phyloP scores from a whole-genome alignment of 2,113 vertebrate genomes.

The Seriola dumerili region DNA sequence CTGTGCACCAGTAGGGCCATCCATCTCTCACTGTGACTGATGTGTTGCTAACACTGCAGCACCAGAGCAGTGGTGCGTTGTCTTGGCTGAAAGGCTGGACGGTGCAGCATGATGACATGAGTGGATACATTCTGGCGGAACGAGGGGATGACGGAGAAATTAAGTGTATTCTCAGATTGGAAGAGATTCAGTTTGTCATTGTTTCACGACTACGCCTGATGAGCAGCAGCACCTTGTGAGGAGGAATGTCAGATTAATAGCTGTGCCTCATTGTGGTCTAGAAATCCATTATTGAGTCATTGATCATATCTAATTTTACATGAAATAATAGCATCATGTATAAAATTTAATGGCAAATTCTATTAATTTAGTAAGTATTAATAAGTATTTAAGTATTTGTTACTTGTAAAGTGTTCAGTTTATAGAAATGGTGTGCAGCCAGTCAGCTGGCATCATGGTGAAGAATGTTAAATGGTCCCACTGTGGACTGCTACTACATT shows the following conservation, averaged over 20 bases:
- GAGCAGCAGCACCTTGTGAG: background rate
- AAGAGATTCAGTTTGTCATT: conserved; percentile 18
- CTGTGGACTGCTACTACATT: conserved; percentile 38
- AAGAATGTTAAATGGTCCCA: conserved; percentile 48
- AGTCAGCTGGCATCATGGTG: conserved; percentile 48
- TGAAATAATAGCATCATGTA: conserved; percentile 1
- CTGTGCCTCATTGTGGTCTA: conserved; percentile 11
- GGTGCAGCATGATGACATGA: background rate
- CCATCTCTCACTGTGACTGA: conserved; percentile 24
- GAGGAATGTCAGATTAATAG: conserved; percentile 15
- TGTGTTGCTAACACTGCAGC: conserved; percentile 26
- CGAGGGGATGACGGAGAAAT: conserved; percentile 32
- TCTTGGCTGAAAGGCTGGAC: conserved; percentile 5
- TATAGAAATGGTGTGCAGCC: conserved; percentile 47
- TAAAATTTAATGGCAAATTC: background rate
- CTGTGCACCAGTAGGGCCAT: conserved; percentile 35
- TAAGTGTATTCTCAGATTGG: background rate
- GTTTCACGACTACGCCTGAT: background rate
- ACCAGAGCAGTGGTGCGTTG: background rate
- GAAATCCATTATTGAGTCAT: conserved; percentile 18
- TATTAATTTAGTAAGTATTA: background rate
- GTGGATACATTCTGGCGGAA: conserved; percentile 5
- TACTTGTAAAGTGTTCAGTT: conserved; percentile 29
- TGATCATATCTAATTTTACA: background rate
- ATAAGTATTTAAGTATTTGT: conserved; percentile 2